Percentiles rank a stretch among this genome's conserved stretches.
phyloP scores from a whole-genome alignment of 2,888 invertebrate genomes.

The Leptarthrus brevirostris region DNA sequence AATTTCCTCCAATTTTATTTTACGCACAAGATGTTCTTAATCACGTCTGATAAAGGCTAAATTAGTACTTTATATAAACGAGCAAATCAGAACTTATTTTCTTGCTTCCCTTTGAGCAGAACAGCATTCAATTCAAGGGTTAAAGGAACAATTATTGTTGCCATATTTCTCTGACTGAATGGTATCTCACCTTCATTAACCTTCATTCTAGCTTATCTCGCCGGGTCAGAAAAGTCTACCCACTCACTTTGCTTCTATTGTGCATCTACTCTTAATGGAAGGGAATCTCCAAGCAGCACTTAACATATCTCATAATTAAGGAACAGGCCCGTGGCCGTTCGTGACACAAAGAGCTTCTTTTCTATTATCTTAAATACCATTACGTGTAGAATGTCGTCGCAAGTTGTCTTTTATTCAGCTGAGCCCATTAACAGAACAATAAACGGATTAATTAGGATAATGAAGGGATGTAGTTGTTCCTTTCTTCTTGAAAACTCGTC shows the following conservation, averaged over 20 bases:
- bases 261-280: background rate
- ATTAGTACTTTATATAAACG: too few relatives aligned
- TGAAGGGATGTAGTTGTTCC: constrained; percentile 53
- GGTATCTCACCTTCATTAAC: constrained; percentile 18
- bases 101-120: too few relatives aligned
- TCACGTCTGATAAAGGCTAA: too few relatives aligned
- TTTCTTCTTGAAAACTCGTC: too few relatives aligned
- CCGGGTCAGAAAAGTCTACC: background rate
- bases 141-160: constrained; percentile 23
- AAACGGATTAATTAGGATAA: constrained; percentile 55
- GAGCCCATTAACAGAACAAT: constrained; percentile 54
- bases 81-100: too few relatives aligned
- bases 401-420: constrained; percentile 52
- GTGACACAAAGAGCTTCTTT: constrained; percentile 50
- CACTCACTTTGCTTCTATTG: constrained; percentile 25
- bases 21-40: too few relatives aligned
- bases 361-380: constrained; percentile 52
- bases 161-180: background rate
- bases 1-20: too few relatives aligned
- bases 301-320: constrained; percentile 53
- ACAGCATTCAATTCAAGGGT: constrained; percentile 8
- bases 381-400: constrained; percentile 45
- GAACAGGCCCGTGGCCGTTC: constrained; percentile 48
- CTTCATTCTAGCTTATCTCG: constrained; percentile 18
- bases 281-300: constrained; percentile 49